Conservation (phyloP, 2,113 vertebrate species). For the Vicugna pacos region DNA sequence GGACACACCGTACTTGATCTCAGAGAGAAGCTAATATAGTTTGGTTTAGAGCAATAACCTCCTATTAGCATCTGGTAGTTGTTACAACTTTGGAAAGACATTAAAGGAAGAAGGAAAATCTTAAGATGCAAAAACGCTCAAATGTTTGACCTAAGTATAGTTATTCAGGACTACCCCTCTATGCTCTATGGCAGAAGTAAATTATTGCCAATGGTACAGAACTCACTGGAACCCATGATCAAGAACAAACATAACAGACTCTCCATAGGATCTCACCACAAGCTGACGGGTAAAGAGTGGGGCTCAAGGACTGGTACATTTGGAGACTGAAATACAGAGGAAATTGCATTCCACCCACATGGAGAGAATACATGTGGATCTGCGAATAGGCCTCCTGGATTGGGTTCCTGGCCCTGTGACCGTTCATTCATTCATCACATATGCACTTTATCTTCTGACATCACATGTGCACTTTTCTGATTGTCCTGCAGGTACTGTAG, state of each 20-base stretch:
- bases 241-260: background rate
- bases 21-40: background rate
- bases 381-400: background rate
- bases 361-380: background rate
- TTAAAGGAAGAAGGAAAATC: background rate
- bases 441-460: background rate
- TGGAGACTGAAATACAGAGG: background rate
- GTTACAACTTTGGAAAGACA: background rate
- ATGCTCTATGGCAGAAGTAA: background rate
- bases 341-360: background rate
- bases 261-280: background rate
- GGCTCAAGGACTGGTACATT: background rate
- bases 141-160: background rate
- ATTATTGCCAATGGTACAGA: background rate
- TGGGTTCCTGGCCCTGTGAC: background rate
- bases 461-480: background rate
- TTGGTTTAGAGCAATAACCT: background rate
- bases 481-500: background rate
- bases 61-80: background rate
- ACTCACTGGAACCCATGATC: background rate
- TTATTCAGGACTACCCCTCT: background rate
- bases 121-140: background rate
- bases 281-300: fast-evolving
- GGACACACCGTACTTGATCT: background rate
- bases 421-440: background rate